These are phyloP conservation scores for Falco berigora DNA, from an alignment of 2,797 vertebrate genomes.

Conservation along the genomic window DNA sequence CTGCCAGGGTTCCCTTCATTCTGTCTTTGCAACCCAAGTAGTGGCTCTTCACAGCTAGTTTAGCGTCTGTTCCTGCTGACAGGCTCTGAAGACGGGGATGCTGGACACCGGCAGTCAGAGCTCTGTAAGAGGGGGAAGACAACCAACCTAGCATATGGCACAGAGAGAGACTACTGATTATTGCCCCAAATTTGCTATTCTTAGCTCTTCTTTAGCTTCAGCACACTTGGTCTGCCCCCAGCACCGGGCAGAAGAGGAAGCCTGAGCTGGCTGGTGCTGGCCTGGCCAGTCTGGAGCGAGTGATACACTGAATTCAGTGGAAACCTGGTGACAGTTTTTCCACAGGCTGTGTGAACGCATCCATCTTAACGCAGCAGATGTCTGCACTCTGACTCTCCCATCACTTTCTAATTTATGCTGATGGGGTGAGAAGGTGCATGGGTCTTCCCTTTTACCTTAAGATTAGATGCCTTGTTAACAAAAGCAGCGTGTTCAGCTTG, in stretches of 20 bases:
- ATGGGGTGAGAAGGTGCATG: neutral
- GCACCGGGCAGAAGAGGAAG: neutral
- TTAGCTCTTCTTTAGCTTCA: neutral
- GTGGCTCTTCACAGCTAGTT: neutral
- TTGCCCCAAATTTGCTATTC: neutral
- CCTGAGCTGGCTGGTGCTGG: neutral
- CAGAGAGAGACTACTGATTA: neutral
- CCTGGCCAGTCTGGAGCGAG: neutral
- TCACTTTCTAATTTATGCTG: neutral
- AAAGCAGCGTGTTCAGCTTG: neutral
- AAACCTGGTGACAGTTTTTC: neutral
- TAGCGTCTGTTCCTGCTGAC: fast-evolving
- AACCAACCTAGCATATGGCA: neutral
- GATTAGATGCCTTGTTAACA: neutral
- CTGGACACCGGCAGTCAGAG: neutral
- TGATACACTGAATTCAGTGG: neutral
- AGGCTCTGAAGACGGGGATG: neutral
- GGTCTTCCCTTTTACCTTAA: neutral
- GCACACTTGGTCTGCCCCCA: neutral
- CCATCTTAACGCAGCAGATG: neutral
- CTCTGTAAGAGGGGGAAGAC: neutral
- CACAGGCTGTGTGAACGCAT: neutral
- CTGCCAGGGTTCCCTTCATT: neutral
- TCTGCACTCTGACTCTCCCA: neutral
- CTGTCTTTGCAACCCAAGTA: neutral